Base-by-base conservation (phyloP, 2,888 invertebrate genomes). In the Drosophila sordidapex region DNA sequence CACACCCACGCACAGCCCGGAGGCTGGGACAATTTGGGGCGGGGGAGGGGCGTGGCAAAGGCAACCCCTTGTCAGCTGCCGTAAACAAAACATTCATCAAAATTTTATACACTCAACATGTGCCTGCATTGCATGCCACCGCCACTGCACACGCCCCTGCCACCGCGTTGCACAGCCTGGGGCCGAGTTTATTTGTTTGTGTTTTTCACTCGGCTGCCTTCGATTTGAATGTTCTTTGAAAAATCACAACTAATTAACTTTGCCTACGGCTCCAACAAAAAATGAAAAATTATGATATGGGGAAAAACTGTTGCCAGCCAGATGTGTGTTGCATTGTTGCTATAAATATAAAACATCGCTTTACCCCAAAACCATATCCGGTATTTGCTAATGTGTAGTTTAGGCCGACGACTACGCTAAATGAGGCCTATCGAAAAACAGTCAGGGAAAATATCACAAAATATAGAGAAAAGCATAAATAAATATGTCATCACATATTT, bases 211-310 rank as follows among this genome's bases (percentile, higher is more conserved):
- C 52, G 48, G 54, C 53, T 65, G 81, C 76, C 67, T 66, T 84
- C 81, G 70, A 81, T 84, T 86, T 80, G 74, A 82, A 82, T 89
- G 81, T 87, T 82, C 81, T 89, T 89, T 85, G 82, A 81, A 87
- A 90, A 84, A 89, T 90, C 90, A 87, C 82, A 87, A 82, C 82
- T 84, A 90, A 90, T 90, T 90, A 97, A 97, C 94, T 96, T 77
- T 77, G 80, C 76, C 80, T 40, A 60, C 64, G 76, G 75, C 70
- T 79, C 33, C 66, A 13, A 65, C 31, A 21, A 15, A 21, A 10
- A 13, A 1, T 8, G 1, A 33, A 53, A 74, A 67, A 62, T 79
- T 49, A 74, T 77, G 77, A 80, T 66, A 65, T 40, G 48, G 29
- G 69, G 43, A 29, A 61, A 66, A 43, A 27, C 8, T 18, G 43